Conservation (phyloP, 2,888 invertebrate genomes). For the Candidula unifasciata region DNA sequence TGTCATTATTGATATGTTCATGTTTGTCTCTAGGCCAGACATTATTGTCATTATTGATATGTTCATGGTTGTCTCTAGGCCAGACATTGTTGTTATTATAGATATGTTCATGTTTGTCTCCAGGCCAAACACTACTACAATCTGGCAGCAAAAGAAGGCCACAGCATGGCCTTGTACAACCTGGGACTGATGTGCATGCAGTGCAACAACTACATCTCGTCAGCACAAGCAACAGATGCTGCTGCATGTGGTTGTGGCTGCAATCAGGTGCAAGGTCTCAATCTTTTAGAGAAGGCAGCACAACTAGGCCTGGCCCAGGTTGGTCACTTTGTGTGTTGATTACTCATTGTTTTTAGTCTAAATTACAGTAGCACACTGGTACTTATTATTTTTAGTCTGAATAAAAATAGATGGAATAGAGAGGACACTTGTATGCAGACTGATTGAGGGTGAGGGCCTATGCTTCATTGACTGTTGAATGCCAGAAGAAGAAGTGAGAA, state of each 20-base stretch:
- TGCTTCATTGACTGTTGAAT: too few relatives aligned
- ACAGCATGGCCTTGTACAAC: slow-evolving; percentile 85
- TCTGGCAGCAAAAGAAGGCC: slow-evolving; percentile 83
- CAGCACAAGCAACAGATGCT: not conserved
- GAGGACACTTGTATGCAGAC: too few relatives aligned
- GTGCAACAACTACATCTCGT: slow-evolving; percentile 55
- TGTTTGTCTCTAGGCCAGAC: too few relatives aligned
- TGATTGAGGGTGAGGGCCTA: too few relatives aligned
- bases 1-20: too few relatives aligned
- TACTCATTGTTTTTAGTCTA: not conserved
- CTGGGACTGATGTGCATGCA: slow-evolving; percentile 84
- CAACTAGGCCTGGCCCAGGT: slow-evolving; percentile 68
- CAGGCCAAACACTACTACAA: slow-evolving; percentile 85
- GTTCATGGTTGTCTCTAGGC: too few relatives aligned
- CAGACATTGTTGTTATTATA: too few relatives aligned
- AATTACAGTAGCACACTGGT: too few relatives aligned
- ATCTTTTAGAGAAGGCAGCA: slow-evolving; percentile 67
- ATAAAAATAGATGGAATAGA: too few relatives aligned
- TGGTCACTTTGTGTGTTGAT: not conserved
- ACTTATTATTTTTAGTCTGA: too few relatives aligned
- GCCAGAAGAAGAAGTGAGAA: too few relatives aligned
- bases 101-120: not conserved
- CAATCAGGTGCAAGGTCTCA: slow-evolving; percentile 54
- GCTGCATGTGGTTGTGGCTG: not conserved
- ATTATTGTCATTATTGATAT: too few relatives aligned